Evolutionary conservation across 2,888 invertebrate species (phyloP).

Genomic region (Abrostola triplasia): DNA sequence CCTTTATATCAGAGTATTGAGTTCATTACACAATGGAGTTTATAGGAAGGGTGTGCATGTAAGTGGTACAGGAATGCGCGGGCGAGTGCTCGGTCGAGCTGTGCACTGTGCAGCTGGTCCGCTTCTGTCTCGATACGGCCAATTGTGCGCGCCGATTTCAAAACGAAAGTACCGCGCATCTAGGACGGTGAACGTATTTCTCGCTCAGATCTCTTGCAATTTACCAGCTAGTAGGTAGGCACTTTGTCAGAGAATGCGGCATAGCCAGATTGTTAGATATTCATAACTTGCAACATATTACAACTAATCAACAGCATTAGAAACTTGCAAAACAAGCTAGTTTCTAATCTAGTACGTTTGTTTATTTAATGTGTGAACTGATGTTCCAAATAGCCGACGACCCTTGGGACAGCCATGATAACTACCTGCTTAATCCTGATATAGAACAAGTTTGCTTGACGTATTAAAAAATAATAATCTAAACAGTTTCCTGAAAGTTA

Average conservation of each 20-base stretch:
- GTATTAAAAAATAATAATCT: neutral
- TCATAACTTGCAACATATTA: conserved; percentile 80
- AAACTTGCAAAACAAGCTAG: conserved; percentile 72
- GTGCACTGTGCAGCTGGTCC: conserved; percentile 69
- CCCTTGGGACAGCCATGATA: conserved; percentile 38
- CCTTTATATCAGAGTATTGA: neutral
- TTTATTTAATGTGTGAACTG: conserved; percentile 54
- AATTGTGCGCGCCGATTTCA: conserved; percentile 88
- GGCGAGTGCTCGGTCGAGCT: conserved; percentile 64
- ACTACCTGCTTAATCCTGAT: conserved; percentile 33
- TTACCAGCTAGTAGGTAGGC: conserved; percentile 74
- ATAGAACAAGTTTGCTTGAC: conserved; percentile 28
- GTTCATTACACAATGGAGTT: conserved; percentile 9
- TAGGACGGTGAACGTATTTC: conserved; percentile 88
- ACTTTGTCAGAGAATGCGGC: conserved; percentile 80
- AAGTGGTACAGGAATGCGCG: conserved; percentile 73
- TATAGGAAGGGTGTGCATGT: conserved; percentile 33
- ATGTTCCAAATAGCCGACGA: conserved; percentile 37
- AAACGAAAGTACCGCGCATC: conserved; percentile 88
- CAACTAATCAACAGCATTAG: conserved; percentile 67
- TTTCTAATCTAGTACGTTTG: conserved; percentile 75
- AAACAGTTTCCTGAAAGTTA: no score
- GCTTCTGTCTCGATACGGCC: conserved; percentile 85
- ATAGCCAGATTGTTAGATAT: conserved; percentile 81
- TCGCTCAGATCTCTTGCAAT: conserved; percentile 86